Evolutionary conservation across 2,113 vertebrate genomes (phyloP).

Genomic region (Heterotilapia buettikoferi): DNA sequence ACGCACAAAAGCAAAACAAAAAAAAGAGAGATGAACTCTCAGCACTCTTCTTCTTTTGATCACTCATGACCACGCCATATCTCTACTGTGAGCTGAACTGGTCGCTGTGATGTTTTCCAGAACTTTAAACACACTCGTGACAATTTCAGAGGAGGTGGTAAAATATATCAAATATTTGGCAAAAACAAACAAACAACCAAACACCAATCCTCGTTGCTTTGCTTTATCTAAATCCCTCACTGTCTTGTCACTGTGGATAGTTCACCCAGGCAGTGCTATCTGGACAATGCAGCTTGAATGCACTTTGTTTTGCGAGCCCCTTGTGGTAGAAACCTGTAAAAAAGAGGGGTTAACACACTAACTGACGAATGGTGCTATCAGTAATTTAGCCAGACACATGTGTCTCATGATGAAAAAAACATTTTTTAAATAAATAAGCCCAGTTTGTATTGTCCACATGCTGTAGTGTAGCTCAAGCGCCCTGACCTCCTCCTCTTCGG

Average conservation of each 20-base stretch:
- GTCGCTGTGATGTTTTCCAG: not conserved
- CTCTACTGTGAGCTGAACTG: not conserved
- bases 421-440: not conserved
- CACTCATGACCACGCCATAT: not conserved
- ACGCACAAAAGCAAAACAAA: not conserved
- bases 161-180: slow-evolving; percentile 8
- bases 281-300: slow-evolving; percentile 62
- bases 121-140: not conserved
- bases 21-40: not conserved
- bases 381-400: slow-evolving; percentile 27
- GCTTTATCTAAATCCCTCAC: not conserved
- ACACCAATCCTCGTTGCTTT: slow-evolving; percentile 18
- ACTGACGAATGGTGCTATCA: slow-evolving; percentile 69
- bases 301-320: slow-evolving; percentile 58
- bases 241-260: slow-evolving; percentile 26
- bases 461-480: slow-evolving; percentile 49
- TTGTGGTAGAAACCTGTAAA: not conserved
- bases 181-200: slow-evolving; percentile 32
- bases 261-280: slow-evolving; percentile 41
- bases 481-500: not conserved
- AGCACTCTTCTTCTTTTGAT: not conserved
- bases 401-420: not conserved
- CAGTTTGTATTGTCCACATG: slow-evolving; percentile 45
- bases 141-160: not conserved
- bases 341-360: slow-evolving; percentile 5